Evolutionary conservation across 2,113 vertebrate genomes (phyloP).

Genomic region (Syngnathus typhle): DNA sequence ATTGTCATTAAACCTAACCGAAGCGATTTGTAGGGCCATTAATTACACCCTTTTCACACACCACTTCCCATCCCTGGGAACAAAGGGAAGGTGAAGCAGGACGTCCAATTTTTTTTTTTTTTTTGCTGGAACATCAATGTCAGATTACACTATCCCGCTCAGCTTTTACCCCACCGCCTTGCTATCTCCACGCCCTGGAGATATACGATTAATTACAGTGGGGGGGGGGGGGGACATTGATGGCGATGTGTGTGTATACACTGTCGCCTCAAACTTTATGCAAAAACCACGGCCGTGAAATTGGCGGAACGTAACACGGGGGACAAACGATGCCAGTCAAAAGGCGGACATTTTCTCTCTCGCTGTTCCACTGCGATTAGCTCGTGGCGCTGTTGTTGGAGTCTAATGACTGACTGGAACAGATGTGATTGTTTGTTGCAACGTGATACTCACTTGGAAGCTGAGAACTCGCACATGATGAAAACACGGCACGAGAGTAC

Average conservation of each 20-base stretch:
- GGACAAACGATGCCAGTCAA: conserved; percentile 9
- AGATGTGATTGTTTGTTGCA: conserved; percentile 41
- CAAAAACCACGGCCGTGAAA: conserved; percentile 56
- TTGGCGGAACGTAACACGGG: neutral
- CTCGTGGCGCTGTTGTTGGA: conserved; percentile 38
- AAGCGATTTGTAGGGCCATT: conserved; percentile 70
- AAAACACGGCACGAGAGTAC: neutral
- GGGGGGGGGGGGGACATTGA: conserved; percentile 38
- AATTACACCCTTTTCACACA: conserved; percentile 67
- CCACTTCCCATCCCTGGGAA: conserved; percentile 58
- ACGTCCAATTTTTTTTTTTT: conserved; percentile 68
- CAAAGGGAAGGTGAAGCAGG: conserved; percentile 66
- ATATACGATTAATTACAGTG: conserved; percentile 62
- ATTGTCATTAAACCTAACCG: conserved; percentile 67
- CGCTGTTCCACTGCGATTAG: conserved; percentile 34
- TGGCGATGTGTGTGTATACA: conserved; percentile 44
- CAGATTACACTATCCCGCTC: conserved; percentile 52
- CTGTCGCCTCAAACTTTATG: conserved; percentile 59
- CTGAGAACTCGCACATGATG: conserved; percentile 19
- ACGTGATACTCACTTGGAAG: conserved; percentile 45
- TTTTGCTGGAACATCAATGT: conserved; percentile 64
- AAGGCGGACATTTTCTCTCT: conserved; percentile 26
- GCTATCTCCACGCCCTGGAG: conserved; percentile 41
- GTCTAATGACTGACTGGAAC: conserved; percentile 56
- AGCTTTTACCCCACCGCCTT: conserved; percentile 12